phyloP scores from a whole-genome alignment of 2,888 invertebrate species.

The Ophion costatus region DNA sequence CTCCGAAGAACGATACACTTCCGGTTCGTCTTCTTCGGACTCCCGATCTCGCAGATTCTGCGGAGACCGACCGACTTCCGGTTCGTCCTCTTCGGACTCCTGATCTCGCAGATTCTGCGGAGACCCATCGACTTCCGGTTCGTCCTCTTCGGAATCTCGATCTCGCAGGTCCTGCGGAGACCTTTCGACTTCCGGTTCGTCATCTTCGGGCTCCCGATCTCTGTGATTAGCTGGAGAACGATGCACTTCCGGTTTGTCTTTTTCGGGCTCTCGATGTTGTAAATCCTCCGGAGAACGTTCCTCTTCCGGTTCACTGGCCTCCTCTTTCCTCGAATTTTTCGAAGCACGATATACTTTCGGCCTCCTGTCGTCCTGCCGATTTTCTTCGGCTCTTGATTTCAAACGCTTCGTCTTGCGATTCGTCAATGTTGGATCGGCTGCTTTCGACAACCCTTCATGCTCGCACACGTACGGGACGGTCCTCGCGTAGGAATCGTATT shows the following conservation, averaged over 20 bases:
- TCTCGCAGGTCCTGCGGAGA: conserved; percentile 17
- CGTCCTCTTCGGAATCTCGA: conserved; percentile 1
- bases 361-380: conserved; percentile 10
- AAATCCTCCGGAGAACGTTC: conserved; percentile 16
- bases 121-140: conserved; percentile 38
- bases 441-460: conserved; percentile 69
- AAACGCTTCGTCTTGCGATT: conserved; percentile 24
- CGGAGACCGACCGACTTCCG: not conserved
- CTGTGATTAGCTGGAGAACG: not conserved
- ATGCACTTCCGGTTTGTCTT: conserved; percentile 36
- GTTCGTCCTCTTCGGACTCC: conserved; percentile 4
- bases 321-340: conserved; percentile 13
- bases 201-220: not conserved
- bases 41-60: conserved; percentile 26
- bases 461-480: conserved; percentile 75
- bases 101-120: conserved; percentile 21
- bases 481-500: conserved; percentile 72
- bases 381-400: not conserved
- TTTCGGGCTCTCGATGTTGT: conserved; percentile 6
- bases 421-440: conserved; percentile 55
- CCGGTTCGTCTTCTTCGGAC: conserved; percentile 18
- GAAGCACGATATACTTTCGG: conserved; percentile 28
- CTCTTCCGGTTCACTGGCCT: not conserved
- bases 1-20: conserved; percentile 29
- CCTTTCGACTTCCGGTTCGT: conserved; percentile 34